Evolutionary conservation across 1,140 invertebrate species (phyloP).

Genomic region (Diabrotica undecimpunctata): DNA sequence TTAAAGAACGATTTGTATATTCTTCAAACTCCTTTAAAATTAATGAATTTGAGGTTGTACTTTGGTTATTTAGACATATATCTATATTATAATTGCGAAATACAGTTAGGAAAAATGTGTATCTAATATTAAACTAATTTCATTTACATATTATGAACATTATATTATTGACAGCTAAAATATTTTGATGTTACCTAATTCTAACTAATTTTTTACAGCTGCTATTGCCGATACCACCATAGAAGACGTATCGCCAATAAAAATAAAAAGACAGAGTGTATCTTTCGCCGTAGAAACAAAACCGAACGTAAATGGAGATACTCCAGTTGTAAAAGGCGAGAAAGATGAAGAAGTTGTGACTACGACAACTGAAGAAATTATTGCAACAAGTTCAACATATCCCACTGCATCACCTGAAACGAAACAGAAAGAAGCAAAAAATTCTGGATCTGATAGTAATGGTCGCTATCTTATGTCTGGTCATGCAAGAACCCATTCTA

Average conservation of each 20-base stretch:
- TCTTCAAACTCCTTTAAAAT: too few relatives aligned
- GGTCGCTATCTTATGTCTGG: slow-evolving; percentile 55
- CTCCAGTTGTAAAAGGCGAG: not conserved
- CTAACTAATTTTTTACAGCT: not conserved
- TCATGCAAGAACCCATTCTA: slow-evolving; percentile 66
- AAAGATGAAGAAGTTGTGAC: slow-evolving; percentile 37
- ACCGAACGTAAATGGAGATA: slow-evolving; percentile 16
- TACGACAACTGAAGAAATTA: slow-evolving; percentile 28
- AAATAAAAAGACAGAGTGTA: slow-evolving; percentile 53
- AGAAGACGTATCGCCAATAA: slow-evolving; percentile 49
- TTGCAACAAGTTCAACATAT: slow-evolving; percentile 26
- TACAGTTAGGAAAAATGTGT: too few relatives aligned
- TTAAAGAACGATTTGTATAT: too few relatives aligned
- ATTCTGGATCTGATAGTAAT: slow-evolving; percentile 37
- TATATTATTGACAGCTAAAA: too few relatives aligned
- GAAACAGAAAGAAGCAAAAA: slow-evolving; percentile 32
- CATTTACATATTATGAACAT: too few relatives aligned
- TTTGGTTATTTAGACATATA: too few relatives aligned
- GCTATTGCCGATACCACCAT: slow-evolving; percentile 20
- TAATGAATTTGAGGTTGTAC: too few relatives aligned
- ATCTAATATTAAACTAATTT: too few relatives aligned
- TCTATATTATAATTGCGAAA: too few relatives aligned
- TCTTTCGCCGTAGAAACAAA: slow-evolving; percentile 45
- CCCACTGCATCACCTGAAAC: slow-evolving; percentile 35
- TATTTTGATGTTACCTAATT: too few relatives aligned